Base-by-base conservation (phyloP, 2,113 vertebrate species). In the Patagioenas fasciata region DNA sequence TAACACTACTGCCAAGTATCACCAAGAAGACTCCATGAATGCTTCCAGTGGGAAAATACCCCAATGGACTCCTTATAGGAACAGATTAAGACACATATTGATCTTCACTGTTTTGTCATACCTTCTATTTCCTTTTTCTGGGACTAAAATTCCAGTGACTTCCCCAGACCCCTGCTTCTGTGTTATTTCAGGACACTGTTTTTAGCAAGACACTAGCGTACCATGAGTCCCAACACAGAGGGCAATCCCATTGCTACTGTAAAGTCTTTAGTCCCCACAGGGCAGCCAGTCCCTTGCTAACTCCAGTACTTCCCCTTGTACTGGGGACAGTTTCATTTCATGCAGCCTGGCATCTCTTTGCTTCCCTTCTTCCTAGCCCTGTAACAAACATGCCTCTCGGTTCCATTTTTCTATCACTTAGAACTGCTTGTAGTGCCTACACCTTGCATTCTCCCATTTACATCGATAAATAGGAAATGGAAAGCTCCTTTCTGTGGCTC, bases 181-280 rank as follows among this genome's bases (percentile, higher is more conserved):
- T 31, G 11, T 31, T 53, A 40, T 14, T 17, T 66, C 51, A 62
- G 20, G 56, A 34, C 8, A 23, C 40, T 40, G 20, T 81, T 67
- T 72, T 77, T 66, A 51, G 36, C 64, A 72, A n/a, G n/a, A 60
- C n/a, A 57, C 20, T 32, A 31, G 4, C 9, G 7, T 8, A 51
- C 29, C 28, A 11, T 47, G 47, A 81, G 7, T 50, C 15, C 6
- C 31, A 85, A 38, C 4, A 26, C 5, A 48, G 9, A 85, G 12
- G 40, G 4, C 15, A 88, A 67, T 7, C 4, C 23, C 10, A 2
- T 0, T 6, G 3, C 36, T 61, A 10, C 38, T 24, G 31, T 24
- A 11, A 20, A 11, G 64, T 6, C 34, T 16, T 21, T 34, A 48
- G 12, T 72, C 19, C 19, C 54, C 23, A 13, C 50, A 57, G 19